Base-by-base conservation (phyloP, 2,113 vertebrate species). In the Aegithalos caudatus region DNA sequence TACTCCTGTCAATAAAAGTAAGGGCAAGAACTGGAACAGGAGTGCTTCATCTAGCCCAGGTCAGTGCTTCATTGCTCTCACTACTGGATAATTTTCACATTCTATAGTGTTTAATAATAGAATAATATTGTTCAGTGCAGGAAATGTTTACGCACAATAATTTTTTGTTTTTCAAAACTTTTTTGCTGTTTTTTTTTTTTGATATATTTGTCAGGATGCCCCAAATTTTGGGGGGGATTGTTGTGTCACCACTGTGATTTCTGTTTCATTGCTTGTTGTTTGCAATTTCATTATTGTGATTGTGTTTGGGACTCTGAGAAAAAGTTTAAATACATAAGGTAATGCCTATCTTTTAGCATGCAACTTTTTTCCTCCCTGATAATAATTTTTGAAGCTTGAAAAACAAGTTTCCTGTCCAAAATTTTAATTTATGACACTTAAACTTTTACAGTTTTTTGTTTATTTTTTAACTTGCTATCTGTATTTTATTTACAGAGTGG, bases 51-150 rank as follows among this genome's bases (percentile, higher is more conserved):
- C 18, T 54, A 14, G 18, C 42, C 19, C 9, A 9, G 47, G 1
- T 33, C 37, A 51, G 19, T 58, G 22, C 14, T 64, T 0, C 3
- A 6, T 35, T 73, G 6, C 16, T 77, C 65, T 54, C 16, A 53
- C 11, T 40, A 64, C 9, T 17, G 16, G 10, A 6, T 48, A 4
- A 45, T 95, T 42, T 65, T 21, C 2, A 20, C 42, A 20, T 51
- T 45, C 14, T 38, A 0, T 29, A 9, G 11, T n/a, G n/a, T n/a
- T n/a, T n/a, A n/a, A n/a, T n/a, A n/a, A 0, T 29, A 9, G 11
- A 47, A 21, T 67, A 35, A 7, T 7, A 12, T 33, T 48, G 7
- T 48, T 78, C 54, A 48, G 33, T 27, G 19, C 4, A 61, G 45
- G 18, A 64, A 56, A 37, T n/a, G 1, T 51, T 72, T 86, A 9